Base-by-base conservation (phyloP, 2,113 vertebrate genomes). In the Megaceryle maxima region DNA sequence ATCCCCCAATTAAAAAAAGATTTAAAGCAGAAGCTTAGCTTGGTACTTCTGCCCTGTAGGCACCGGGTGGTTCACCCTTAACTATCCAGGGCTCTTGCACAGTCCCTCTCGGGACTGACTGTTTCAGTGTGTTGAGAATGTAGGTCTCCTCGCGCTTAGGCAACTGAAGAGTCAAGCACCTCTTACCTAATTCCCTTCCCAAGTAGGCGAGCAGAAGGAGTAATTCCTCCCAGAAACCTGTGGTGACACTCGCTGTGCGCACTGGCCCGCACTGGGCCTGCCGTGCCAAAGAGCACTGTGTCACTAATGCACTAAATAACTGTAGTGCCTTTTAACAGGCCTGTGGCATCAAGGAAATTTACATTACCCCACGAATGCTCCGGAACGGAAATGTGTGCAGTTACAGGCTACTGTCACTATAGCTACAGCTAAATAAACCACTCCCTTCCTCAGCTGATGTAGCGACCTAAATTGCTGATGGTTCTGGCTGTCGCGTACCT, bases 401-500 rank as follows among this genome's bases (percentile, higher is more conserved):
- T 91, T 91, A 66, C 1, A 33, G 78, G 53, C 59, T 90, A 3
- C 77, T 63, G 82, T 87, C 72, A 33, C 88, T 80, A 64, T 76
- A 57, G 86, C 74, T 87, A 46, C 87, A 55, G 77, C 48, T 78
- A 94, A 96, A 95, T 91, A 96, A 50, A 94, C 79, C 95, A 94
- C 91, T 95, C 92, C 94, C 83, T 94, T 31, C 72, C 56, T 44
- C 64, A 33, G 64, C 77, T 87, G 3, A 33, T 56, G 62, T 20
- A 75, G 57, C 8, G 39, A 82, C 62, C 67, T 57, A 9, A 33
- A 29, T 74, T 20, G 25, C 3, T 2, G 24, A 29, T 57, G 53
- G n/a, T 43, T 76, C 37, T 48, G 80, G 35, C 37, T 62, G 21
- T 53, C 33, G 62, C 24, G 1, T 13, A 17, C 62, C 9, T 28